Percentiles rank a stretch among this genome's conserved stretches.
phyloP scores from a whole-genome alignment of 2,797 vertebrate species.

The Columba guinea region DNA sequence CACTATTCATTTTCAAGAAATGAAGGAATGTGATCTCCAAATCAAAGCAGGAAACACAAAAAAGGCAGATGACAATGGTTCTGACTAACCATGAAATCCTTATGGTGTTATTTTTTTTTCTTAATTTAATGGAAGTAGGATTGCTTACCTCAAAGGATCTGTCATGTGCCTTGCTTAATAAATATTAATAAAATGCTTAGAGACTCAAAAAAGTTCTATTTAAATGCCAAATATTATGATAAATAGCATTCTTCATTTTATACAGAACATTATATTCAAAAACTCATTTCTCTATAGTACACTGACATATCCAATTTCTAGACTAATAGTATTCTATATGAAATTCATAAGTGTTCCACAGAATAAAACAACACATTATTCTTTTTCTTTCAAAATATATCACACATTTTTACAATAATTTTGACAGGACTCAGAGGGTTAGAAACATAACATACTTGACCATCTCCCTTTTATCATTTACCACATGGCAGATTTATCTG shows the following conservation, averaged over 20 bases:
- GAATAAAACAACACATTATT: conserved; percentile 47
- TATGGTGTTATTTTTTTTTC: background rate
- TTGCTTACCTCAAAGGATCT: background rate
- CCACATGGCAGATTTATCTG: conserved; percentile 39
- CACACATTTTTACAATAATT: conserved; percentile 48
- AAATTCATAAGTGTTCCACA: conserved; percentile 3
- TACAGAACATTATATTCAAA: conserved; percentile 1
- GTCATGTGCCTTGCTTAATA: background rate
- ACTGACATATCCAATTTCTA: conserved; percentile 28
- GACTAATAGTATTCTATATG: background rate
- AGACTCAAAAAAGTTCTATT: background rate
- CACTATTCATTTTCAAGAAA: background rate
- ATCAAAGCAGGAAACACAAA: background rate
- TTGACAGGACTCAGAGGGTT: conserved; percentile 47
- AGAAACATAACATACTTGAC: conserved; percentile 49
- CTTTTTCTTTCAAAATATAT: conserved; percentile 42
- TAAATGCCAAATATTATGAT: conserved; percentile 33
- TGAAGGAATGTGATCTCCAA: background rate
- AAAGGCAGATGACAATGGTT: background rate
- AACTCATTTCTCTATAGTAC: conserved; percentile 10
- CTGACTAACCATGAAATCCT: background rate
- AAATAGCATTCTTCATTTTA: conserved; percentile 23
- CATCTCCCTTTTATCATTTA: conserved; percentile 21
- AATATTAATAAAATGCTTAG: conserved; percentile 31
- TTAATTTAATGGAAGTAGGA: background rate